phyloP scores from a whole-genome alignment of 2,113 vertebrate species.

The Orycteropus afer region DNA sequence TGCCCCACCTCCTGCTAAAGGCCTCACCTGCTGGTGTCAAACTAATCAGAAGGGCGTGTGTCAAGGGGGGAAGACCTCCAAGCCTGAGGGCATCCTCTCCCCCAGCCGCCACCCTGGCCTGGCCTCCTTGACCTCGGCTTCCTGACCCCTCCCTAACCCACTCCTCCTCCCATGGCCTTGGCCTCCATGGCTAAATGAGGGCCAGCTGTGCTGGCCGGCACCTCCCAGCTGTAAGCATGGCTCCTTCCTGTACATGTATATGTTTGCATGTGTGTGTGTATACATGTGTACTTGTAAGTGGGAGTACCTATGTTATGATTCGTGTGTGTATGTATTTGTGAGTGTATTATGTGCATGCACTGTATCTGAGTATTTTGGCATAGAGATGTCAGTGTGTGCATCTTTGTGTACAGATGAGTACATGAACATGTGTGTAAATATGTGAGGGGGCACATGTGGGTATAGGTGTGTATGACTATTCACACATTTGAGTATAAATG shows the following conservation, averaged over 20 bases:
- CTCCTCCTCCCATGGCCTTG: conserved; percentile 77
- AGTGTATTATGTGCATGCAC: rapidly evolving
- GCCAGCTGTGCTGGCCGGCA: conserved; percentile 87
- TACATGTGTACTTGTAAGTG: not conserved
- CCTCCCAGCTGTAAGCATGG: conserved; percentile 68
- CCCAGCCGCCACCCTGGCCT: conserved; percentile 73
- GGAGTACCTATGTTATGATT: rapidly evolving
- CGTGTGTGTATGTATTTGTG: not conserved
- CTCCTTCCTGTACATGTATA: conserved; percentile 61
- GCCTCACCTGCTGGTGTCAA: conserved; percentile 85
- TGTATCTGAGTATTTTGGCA: not conserved
- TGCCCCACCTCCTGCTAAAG: not conserved
- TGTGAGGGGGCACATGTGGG: not conserved
- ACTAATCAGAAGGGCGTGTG: conserved; percentile 79
- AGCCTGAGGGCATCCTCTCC: conserved; percentile 80
- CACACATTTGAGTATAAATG: too few species aligned
- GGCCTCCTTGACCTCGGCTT: conserved; percentile 81
- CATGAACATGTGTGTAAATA: rapidly evolving
- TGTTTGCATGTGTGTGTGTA: rapidly evolving
- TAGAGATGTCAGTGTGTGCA: rapidly evolving
- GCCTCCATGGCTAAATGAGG: conserved; percentile 87
- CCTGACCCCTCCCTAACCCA: conserved; percentile 60
- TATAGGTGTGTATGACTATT: rapidly evolving
- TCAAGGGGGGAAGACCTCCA: conserved; percentile 60
- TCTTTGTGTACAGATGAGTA: not conserved